Evolutionary conservation across 2,888 invertebrate species (phyloP), one percentile per base, ranked within the genome.

Genomic region (Acronicta psi): DNA sequence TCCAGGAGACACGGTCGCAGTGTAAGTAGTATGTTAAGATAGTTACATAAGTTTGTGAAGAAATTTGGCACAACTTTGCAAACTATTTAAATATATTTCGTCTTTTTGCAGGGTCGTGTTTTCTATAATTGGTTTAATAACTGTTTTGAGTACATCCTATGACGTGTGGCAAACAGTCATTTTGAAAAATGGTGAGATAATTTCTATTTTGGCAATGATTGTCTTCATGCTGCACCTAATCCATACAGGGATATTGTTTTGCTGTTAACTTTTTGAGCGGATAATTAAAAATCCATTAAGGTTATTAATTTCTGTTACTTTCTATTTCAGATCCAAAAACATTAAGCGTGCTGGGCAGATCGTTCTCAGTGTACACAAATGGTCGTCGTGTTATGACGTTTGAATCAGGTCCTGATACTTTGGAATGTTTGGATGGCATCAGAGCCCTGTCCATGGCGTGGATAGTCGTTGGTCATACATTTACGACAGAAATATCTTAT

Each of bases 341-440:
- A 7, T 55, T 64, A 0, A 81, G 69, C 40, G 63, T 62, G 0
- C 25, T 75, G 13, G 49, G 55, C 14, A 72, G 55, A 47, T 57
- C 72, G 2, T 85, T 85, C 53, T 88, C 88, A 10, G 73, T 88
- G 0, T 86, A 87, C 37, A 85, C 90, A 0, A 94, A 94, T 66
- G 81, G 86, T 0, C 80, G 79, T 20, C 86, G 86, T 14, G 57
- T 94, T 9, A 72, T 91, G 41, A 82, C 77, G 0, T 88, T 89
- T 49, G 73, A 77, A 0, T 77, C 85, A 1, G 74, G 72, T 18
- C 63, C 86, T 6, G 83, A 84, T n/a, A 80, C 87, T 5, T 69
- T 94, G 29, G 80, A 87, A 13, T 94, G 94, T 69, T 68, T 94
- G 41, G 88, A 93, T 57, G 94, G 94, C 0, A 79, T 94, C n/a